phyloP scores from a whole-genome alignment of 1,140 invertebrate genomes.

The Mactra quadrangularis region DNA sequence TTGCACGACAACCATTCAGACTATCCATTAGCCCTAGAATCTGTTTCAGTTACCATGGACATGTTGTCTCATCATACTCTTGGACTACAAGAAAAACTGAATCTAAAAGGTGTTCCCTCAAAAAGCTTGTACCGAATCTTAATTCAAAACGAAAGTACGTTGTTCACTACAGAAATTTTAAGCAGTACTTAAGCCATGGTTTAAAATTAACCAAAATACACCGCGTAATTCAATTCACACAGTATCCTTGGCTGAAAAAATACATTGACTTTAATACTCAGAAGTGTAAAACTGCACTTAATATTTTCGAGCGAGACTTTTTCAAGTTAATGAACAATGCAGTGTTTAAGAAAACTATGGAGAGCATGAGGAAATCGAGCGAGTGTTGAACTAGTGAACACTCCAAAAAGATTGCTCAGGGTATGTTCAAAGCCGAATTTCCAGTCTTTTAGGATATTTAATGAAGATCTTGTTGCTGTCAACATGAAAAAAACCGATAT shows the following conservation, averaged over 20 bases:
- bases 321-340: conserved; percentile 84
- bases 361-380: conserved; percentile 84
- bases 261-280: too few species aligned
- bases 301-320: conserved; percentile 83
- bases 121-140: conserved; percentile 35
- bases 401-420: conserved; percentile 16
- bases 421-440: conserved; percentile 79
- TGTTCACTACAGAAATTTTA: not conserved
- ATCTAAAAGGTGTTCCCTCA: not conserved
- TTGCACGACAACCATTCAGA: too few species aligned
- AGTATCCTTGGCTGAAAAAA: conserved; percentile 32
- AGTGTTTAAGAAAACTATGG: conserved; percentile 84
- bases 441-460: conserved; percentile 77
- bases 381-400: conserved; percentile 66
- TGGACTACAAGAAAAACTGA: not conserved
- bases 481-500: conserved; percentile 68
- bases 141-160: not conserved
- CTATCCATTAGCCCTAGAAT: too few species aligned
- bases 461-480: conserved; percentile 68
- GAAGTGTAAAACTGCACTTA: conserved; percentile 78
- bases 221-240: not conserved
- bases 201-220: conserved; percentile 24
- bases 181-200: conserved; percentile 4
- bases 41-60: conserved; percentile 5
- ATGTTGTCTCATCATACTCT: conserved; percentile 13